Evolutionary conservation across 2,888 invertebrate species (phyloP).

Genomic region (Plutella xylostella): DNA sequence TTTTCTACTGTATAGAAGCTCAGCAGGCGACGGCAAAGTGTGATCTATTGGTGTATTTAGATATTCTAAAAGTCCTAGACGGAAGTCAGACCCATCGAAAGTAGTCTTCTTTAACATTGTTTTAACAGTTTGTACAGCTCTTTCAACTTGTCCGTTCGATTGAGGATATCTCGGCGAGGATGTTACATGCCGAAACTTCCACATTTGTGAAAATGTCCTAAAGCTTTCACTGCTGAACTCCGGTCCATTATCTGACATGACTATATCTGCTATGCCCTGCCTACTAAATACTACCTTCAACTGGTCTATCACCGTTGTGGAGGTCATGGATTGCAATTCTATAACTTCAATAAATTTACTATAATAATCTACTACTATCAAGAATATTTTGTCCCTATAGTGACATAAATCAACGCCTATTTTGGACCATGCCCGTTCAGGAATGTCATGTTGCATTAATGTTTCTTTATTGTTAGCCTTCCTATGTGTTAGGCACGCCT

Average conservation of each 20-base stretch:
- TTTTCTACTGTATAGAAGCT: conserved; percentile 8
- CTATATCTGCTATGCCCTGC: conserved; percentile 8
- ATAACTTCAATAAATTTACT: conserved; percentile 11
- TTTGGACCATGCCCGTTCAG: conserved; percentile 7
- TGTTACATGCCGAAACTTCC: conserved; percentile 1
- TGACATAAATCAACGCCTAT: conserved; percentile 6
- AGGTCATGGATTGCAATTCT: neutral
- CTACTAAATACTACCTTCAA: conserved; percentile 6
- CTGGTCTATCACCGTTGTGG: neutral
- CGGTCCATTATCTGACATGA: conserved; percentile 9
- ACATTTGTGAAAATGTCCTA: conserved; percentile 9
- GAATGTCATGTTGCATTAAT: conserved; percentile 6
- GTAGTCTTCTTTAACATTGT: conserved; percentile 4
- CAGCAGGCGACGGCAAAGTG: conserved; percentile 6
- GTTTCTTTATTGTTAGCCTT: conserved; percentile 11
- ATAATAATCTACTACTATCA: conserved; percentile 11
- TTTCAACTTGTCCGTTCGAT: conserved; percentile 3
- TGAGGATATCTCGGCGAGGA: conserved; percentile 4
- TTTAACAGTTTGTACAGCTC: conserved; percentile 4
- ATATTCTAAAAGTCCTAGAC: conserved; percentile 10
- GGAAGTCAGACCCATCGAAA: too few species aligned
- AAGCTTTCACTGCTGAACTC: conserved; percentile 11
- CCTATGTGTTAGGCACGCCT: conserved; percentile 15
- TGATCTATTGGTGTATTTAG: conserved; percentile 8
- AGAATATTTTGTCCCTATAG: conserved; percentile 4